Evolutionary conservation across 2,888 invertebrate genomes (phyloP).

Genomic region (Cylindroiulus punctatus): DNA sequence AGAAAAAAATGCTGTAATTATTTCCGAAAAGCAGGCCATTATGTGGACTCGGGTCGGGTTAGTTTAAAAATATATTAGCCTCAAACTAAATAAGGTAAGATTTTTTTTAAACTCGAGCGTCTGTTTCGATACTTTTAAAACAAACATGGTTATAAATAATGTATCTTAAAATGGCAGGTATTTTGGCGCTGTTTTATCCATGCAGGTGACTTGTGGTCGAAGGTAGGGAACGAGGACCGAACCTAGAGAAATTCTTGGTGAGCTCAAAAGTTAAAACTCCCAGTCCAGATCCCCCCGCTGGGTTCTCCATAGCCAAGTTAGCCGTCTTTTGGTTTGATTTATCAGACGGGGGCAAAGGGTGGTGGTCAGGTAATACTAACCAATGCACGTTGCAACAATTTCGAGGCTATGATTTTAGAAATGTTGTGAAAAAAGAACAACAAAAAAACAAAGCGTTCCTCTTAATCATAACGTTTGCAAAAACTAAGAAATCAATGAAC

Average conservation of each 20-base stretch:
- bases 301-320: not conserved
- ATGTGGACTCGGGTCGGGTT: slow-evolving; percentile 9
- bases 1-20: slow-evolving; percentile 10
- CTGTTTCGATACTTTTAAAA: slow-evolving; percentile 5
- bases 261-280: slow-evolving; percentile 5
- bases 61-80: not conserved
- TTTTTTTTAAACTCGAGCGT: not conserved
- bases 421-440: not conserved
- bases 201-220: slow-evolving; percentile 42
- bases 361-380: slow-evolving; percentile 15
- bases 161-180: not conserved
- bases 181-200: not conserved
- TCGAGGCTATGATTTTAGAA: not conserved
- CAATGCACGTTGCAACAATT: not conserved
- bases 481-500: not conserved
- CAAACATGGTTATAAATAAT: slow-evolving; percentile 11
- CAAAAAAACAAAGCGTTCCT: not conserved
- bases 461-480: not conserved
- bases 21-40: not conserved
- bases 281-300: slow-evolving; percentile 10
- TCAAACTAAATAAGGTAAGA: not conserved
- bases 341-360: slow-evolving; percentile 28
- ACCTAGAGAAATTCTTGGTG: not conserved
- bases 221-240: not conserved
- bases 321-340: not conserved